Evolutionary conservation across 2,888 invertebrate genomes (phyloP), one percentile per base, ranked within the genome.

Genomic region (Bellardia pandia): DNA sequence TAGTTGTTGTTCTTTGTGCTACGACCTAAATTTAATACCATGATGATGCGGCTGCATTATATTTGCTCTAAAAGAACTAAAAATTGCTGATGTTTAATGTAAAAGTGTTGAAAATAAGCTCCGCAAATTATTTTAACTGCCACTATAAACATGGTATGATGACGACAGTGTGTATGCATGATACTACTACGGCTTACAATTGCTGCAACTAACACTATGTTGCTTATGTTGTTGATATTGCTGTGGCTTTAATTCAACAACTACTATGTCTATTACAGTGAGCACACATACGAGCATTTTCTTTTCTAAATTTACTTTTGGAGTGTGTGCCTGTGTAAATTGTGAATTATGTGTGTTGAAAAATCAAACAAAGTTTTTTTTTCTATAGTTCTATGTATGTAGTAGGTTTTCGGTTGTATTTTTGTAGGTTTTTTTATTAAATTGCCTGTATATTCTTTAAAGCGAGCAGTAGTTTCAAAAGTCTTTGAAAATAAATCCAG

Each of bases 31-130:
- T 83, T 86, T 84, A 84, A 84, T 84, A 16, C 77, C 83, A 58
- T 74, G 74, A 85, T 85, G 74, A 71, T 84, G 80, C 72, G 84
- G 84, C 77, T 84, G 81, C 80, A 81, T 87, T 78, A 81, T 68
- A 74, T 78, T 78, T 85, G 72, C 60, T 79, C 42, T 68, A 48
- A 16, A 40, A 64, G 53, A 74, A 68, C 68, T 69, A 66, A 60
- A 75, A 85, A 85, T 75, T 75, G 79, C 69, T 85, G 68, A 79
- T 79, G 68, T 85, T 85, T 79, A 85, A 69, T 85, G 53, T 68
- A 53, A 69, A 85, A 85, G 78, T 85, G 79, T 85, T 85, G 79
- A 75, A 85, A 68, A 68, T 85, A 74, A 85, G 62, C 78, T 85
- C 75, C 85, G 79, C 53, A 85, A 85, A 85, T 74, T 74, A 72